Percentiles rank a stretch among this genome's conserved stretches.
Conservation (phyloP, 1,140 invertebrate species). For the Matsumurasca onukii region DNA sequence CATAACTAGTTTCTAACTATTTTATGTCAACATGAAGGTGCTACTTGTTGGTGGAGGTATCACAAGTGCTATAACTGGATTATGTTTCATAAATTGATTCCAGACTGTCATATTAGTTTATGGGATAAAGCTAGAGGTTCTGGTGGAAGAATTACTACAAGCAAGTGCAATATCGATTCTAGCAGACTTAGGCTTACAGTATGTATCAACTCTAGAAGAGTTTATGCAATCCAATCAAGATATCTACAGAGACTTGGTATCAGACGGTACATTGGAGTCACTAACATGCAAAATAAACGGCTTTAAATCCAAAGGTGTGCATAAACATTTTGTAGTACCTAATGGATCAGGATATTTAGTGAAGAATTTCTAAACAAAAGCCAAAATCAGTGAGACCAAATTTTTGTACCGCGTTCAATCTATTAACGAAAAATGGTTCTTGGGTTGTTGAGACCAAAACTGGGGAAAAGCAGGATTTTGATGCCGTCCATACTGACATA, state of each 20-base stretch:
- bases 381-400: constrained; percentile 41
- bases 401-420: constrained; percentile 45
- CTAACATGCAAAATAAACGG: constrained; percentile 47
- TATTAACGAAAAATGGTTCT: constrained; percentile 41
- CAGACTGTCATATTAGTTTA: constrained; percentile 39
- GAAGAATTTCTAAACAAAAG: constrained; percentile 49
- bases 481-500: constrained; percentile 55
- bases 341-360: constrained; percentile 51
- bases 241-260: constrained; percentile 48
- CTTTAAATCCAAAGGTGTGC: constrained; percentile 40
- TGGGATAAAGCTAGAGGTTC: constrained; percentile 52
- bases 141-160: constrained; percentile 54
- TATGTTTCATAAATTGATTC: constrained; percentile 44
- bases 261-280: constrained; percentile 44
- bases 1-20: no score
- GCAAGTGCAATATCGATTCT: constrained; percentile 43
- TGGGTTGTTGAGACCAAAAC: constrained; percentile 41
- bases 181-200: constrained; percentile 56
- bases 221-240: constrained; percentile 29
- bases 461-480: constrained; percentile 48
- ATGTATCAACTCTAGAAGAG: constrained; percentile 43
- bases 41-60: constrained; percentile 52
- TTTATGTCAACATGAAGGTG: constrained; percentile 37
- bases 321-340: constrained; percentile 50
- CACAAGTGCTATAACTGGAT: constrained; percentile 50